These are phyloP conservation scores for Clarias gariepinus DNA, from an alignment of 2,113 vertebrate species.

Conservation along the genomic window DNA sequence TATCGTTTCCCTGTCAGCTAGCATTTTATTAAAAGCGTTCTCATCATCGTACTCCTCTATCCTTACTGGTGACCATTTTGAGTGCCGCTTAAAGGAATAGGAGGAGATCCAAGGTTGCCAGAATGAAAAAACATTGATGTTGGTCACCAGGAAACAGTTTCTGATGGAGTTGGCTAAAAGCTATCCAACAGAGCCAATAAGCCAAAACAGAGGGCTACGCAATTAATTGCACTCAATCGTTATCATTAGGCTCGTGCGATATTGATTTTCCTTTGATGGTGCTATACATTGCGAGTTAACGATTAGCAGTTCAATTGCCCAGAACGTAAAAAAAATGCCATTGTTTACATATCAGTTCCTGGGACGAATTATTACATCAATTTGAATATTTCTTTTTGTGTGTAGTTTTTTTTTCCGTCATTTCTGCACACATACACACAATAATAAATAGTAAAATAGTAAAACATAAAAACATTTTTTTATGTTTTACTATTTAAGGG, in stretches of 20 bases:
- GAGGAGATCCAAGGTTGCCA: not conserved
- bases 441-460: too few species aligned
- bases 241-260: not conserved
- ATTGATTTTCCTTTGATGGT: not conserved
- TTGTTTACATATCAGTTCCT: not conserved
- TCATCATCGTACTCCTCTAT: constrained; percentile 9
- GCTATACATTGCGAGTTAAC: not conserved
- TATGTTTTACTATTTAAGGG: not conserved
- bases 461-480: too few species aligned
- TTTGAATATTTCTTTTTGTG: not conserved
- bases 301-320: not conserved
- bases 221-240: not conserved
- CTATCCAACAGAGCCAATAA: not conserved
- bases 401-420: not conserved
- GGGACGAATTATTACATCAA: not conserved
- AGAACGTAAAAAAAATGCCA: not conserved
- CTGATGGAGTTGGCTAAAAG: constrained; percentile 12
- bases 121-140: constrained; percentile 18
- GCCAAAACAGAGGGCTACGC: not conserved
- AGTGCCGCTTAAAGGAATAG: constrained; percentile 11
- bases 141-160: constrained; percentile 18
- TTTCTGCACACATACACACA: not conserved
- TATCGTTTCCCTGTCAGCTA: constrained; percentile 10
- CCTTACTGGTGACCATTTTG: constrained; percentile 2
- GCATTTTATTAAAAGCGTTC: constrained; percentile 11